Evolutionary conservation across 2,888 invertebrate genomes (phyloP).

Genomic region (Aleiodes alternator): DNA sequence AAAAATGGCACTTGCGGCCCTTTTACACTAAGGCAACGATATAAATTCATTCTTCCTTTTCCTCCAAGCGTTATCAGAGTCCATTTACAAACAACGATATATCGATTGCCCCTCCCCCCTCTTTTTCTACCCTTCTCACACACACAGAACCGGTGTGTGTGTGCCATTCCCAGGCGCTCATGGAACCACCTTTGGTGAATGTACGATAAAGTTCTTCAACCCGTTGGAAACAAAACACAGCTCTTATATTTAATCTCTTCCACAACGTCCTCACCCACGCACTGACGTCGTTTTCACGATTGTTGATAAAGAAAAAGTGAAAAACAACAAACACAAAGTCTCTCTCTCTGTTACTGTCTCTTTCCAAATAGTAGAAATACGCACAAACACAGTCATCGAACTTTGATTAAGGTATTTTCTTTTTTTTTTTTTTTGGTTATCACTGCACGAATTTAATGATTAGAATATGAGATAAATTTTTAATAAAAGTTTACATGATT

Average conservation of each 20-base stretch:
- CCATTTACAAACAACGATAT: conserved; percentile 21
- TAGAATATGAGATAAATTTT: too few species aligned
- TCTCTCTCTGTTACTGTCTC: too few species aligned
- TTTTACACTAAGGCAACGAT: too few species aligned
- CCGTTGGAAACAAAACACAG: conserved; percentile 7
- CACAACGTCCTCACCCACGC: conserved; percentile 43
- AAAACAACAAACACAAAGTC: background rate
- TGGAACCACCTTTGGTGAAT: conserved; percentile 48
- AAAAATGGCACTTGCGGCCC: too few species aligned
- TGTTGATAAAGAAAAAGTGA: conserved; percentile 1
- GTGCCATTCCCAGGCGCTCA: conserved; percentile 35
- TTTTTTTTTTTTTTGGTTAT: too few species aligned
- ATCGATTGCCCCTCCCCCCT: conserved; percentile 33
- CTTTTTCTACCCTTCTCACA: conserved; percentile 24
- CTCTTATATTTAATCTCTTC: conserved; percentile 31
- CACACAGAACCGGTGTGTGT: background rate
- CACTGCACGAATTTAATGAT: too few species aligned
- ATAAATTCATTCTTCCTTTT: conserved; percentile 11
- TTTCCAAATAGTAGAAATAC: too few species aligned
- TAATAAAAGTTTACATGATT: too few species aligned
- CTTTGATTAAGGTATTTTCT: too few species aligned
- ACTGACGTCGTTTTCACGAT: conserved; percentile 27
- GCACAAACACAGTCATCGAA: too few species aligned
- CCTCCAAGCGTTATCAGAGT: conserved; percentile 12
- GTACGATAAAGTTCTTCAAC: conserved; percentile 49